Evolutionary conservation across 1,140 invertebrate species (phyloP), one percentile per base, ranked within the genome.

Genomic region (Drosophila saltans): DNA sequence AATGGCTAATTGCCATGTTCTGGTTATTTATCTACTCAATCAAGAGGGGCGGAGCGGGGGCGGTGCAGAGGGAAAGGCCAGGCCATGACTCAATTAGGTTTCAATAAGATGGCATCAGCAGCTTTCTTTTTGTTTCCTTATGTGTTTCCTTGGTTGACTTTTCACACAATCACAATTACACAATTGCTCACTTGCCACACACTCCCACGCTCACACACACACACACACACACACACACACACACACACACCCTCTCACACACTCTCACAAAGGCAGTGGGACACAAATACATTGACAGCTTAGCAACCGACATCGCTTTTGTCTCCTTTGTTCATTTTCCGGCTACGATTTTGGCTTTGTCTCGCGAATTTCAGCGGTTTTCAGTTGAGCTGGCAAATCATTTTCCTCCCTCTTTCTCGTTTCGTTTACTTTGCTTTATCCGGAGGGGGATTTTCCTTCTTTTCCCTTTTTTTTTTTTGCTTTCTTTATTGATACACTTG

Each of bases 51-150:
- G 6, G 33, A 36, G 33, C 1, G 33, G 33, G 21, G 26, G 40
- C 40, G 30, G 43, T 21, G 33, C 60, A 64, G 33, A 64, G 45
- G 16, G 58, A 41, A 64, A 36, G 16, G 58, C 58, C 36, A 56
- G 66, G 40, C 21, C 30, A 36, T 56, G 80, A 67, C 75, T 78
- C 80, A 83, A 83, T 83, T 83, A 76, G 72, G 72, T 70, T 75
- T 83, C 80, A 83, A 83, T 83, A 67, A 69, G 75, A 58, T 66
- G 64, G 56, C 64, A 60, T 66, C 48, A 75, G 73, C 60, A 70
- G 69, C 68, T 62, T 36, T 69, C 57, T 69, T 62, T 71, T 57
- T 52, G 2, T 48, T 24, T 24, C 1, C 21, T 24, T 52, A 1
- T 52, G 45, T 52, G 45, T 28, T 41, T 33, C 2, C 43, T 21